These are phyloP conservation scores for Yasuhikotakia modesta DNA, from an alignment of 2,797 vertebrate species.

Conservation along the genomic window DNA sequence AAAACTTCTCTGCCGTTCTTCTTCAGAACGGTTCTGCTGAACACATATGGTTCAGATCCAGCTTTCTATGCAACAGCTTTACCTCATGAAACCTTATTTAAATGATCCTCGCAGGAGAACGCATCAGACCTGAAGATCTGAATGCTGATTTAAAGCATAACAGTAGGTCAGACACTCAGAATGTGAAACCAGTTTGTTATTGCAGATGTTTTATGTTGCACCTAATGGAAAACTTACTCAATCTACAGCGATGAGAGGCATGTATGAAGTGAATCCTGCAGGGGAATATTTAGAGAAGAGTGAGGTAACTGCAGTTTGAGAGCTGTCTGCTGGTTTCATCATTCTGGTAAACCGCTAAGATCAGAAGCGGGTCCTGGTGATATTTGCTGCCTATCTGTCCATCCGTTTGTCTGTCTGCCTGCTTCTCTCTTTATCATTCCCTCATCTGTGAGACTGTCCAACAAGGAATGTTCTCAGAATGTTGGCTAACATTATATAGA, in stretches of 20 bases:
- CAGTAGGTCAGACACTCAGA: not conserved
- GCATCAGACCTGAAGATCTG: not conserved
- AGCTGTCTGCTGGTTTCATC: constrained; percentile 25
- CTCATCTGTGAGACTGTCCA: not conserved
- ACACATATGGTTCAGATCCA: not conserved
- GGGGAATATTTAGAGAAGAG: constrained; percentile 1
- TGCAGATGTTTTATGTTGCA: not conserved
- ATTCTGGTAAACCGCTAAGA: not conserved
- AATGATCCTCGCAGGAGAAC: no score
- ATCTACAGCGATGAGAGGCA: not conserved
- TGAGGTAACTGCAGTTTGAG: constrained; percentile 29
- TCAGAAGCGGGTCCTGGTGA: not conserved
- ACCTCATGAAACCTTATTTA: not conserved
- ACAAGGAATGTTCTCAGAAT: no score
- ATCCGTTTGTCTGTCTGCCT: not conserved
- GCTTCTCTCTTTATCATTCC: not conserved
- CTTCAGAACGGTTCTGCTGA: not conserved
- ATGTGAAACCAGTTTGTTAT: not conserved
- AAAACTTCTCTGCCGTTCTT: not conserved
- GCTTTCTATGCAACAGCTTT: not conserved
- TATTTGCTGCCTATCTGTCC: not conserved
- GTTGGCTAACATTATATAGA: no score
- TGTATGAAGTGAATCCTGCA: constrained; percentile 4
- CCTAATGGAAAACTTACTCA: not conserved
- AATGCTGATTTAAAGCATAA: not conserved